Conservation (phyloP, 1,140 invertebrate genomes). For the Apis laboriosa region DNA sequence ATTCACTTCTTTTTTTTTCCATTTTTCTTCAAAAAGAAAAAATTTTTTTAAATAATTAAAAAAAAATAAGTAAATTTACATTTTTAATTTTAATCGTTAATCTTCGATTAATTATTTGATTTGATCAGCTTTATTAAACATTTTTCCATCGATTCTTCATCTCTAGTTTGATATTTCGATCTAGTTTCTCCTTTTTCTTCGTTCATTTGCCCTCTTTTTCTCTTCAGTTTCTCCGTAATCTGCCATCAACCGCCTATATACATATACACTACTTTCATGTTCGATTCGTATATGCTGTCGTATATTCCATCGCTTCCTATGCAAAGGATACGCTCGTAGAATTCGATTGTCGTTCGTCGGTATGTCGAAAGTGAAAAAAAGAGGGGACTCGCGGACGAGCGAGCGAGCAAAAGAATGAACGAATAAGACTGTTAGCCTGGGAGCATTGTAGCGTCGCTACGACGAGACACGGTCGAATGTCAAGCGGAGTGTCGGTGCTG, state of each 20-base stretch:
- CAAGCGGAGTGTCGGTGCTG: conserved; percentile 9
- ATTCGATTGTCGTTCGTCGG: conserved; percentile 39
- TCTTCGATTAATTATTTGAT: too few relatives aligned
- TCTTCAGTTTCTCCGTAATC: conserved; percentile 27
- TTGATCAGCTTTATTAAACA: too few relatives aligned
- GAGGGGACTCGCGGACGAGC: background rate
- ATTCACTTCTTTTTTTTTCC: too few relatives aligned
- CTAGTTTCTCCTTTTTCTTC: too few relatives aligned
- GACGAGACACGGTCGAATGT: conserved; percentile 36
- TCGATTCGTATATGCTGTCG: background rate
- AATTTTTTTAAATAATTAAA: too few relatives aligned
- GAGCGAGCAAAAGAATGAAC: background rate
- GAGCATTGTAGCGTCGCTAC: background rate
- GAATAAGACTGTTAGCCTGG: background rate
- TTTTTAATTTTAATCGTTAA: too few relatives aligned
- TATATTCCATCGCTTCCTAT: conserved; percentile 30
- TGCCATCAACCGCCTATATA: conserved; percentile 35
- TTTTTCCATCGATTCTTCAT: too few relatives aligned
- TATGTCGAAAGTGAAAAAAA: background rate
- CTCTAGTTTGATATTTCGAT: too few relatives aligned
- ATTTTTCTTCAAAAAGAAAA: too few relatives aligned
- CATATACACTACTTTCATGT: background rate
- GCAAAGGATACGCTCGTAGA: conserved; percentile 45
- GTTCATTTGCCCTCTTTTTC: background rate
- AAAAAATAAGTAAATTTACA: too few relatives aligned